These are phyloP conservation scores for Aspidapion aeneum DNA, from an alignment of 2,888 invertebrate genomes.

Conservation along the genomic window DNA sequence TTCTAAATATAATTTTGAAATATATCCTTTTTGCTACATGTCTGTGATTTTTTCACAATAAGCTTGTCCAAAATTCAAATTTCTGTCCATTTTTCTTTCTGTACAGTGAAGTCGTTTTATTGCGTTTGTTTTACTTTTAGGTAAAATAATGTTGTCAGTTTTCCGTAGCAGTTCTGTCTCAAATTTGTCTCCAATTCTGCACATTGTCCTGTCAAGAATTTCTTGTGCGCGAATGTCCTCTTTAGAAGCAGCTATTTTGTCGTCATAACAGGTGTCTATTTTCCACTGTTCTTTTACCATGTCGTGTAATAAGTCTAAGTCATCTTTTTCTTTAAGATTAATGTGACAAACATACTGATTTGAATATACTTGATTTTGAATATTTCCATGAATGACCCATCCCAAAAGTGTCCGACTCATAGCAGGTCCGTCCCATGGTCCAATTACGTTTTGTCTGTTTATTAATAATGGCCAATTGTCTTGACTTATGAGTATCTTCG, in stretches of 20 bases:
- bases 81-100: neutral
- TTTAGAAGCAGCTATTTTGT: too few relatives aligned
- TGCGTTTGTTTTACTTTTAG: neutral
- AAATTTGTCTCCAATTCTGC: neutral
- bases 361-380: too few relatives aligned
- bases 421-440: too few relatives aligned
- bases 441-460: too few relatives aligned
- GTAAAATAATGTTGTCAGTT: neutral
- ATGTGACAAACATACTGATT: too few relatives aligned
- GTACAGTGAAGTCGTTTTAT: neutral
- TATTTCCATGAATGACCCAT: neutral
- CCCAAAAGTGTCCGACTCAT: neutral
- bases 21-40: too few relatives aligned
- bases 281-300: neutral
- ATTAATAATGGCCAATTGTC: neutral
- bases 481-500: neutral
- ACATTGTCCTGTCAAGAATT: too few relatives aligned
- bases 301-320: neutral
- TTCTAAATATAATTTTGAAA: neutral
- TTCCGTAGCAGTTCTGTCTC: too few relatives aligned
- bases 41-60: too few relatives aligned
- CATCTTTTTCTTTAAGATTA: too few relatives aligned
- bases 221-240: too few relatives aligned
- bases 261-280: neutral
- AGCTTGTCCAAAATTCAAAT: neutral